Conservation (phyloP, 2,888 invertebrate species). For the Tiliacea aurago region DNA sequence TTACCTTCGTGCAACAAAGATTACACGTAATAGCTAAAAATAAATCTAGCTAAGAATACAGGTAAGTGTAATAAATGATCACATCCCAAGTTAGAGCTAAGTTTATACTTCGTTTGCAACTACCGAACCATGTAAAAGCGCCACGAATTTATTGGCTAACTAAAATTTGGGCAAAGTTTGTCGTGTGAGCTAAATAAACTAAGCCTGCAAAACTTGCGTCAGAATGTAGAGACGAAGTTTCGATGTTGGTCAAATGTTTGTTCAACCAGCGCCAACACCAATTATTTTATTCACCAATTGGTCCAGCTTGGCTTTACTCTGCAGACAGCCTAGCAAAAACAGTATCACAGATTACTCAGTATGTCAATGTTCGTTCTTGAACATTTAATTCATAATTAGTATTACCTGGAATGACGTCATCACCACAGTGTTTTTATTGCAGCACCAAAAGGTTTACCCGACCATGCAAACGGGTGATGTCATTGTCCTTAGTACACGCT, state of each 20-base stretch:
- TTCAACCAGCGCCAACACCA: neutral
- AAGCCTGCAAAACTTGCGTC: conserved; percentile 29
- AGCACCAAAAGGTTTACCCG: conserved; percentile 64
- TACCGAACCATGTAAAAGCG: neutral
- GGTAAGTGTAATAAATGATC: conserved; percentile 6
- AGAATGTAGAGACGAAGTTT: conserved; percentile 3
- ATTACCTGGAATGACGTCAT: conserved; percentile 19
- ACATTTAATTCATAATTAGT: conserved; percentile 7
- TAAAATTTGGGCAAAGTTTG: conserved; percentile 29
- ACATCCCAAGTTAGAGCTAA: conserved; percentile 14
- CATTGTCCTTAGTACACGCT: conserved; percentile 72
- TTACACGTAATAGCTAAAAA: conserved; percentile 1
- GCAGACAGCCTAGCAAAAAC: neutral
- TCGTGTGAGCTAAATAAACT: conserved; percentile 21
- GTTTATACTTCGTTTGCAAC: conserved; percentile 6
- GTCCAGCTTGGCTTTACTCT: neutral
- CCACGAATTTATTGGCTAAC: conserved; percentile 22
- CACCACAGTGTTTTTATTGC: conserved; percentile 50
- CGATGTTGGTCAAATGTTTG: conserved; percentile 20
- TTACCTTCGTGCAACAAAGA: neutral
- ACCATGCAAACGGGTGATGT: conserved; percentile 71
- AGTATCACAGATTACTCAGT: conserved; percentile 6
- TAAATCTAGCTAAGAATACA: conserved; percentile 18
- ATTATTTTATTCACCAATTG: conserved; percentile 6
- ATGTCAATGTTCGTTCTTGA: neutral